A percentile compares a stretch with the other conserved stretches of the same genome.
These are phyloP conservation scores for Eugnorisma glareosa DNA, from an alignment of 2,888 invertebrate species.

Conservation along the genomic window DNA sequence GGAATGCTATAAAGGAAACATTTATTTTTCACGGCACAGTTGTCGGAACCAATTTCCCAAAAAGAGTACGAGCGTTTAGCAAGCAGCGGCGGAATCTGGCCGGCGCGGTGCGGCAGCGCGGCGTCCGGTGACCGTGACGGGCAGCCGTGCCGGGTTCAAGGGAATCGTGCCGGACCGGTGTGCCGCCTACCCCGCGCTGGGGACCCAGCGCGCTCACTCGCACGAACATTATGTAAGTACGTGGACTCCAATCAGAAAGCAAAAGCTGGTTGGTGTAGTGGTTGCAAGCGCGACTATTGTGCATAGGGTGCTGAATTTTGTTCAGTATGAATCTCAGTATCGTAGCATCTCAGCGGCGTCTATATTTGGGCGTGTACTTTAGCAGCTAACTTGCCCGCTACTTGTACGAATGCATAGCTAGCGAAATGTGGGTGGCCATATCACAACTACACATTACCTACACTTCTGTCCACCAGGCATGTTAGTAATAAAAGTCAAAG, in stretches of 20 bases:
- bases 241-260: not conserved
- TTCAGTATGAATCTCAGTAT: not conserved
- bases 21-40: slow-evolving; percentile 50
- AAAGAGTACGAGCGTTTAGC: slow-evolving; percentile 58
- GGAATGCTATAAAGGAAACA: slow-evolving; percentile 68
- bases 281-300: not conserved
- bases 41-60: slow-evolving; percentile 61
- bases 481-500: not conserved
- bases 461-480: not conserved
- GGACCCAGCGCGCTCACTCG: not conserved
- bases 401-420: not conserved
- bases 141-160: slow-evolving; percentile 61
- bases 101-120: too few relatives aligned
- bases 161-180: slow-evolving; percentile 57
- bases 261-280: not conserved
- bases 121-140: slow-evolving; percentile 65
- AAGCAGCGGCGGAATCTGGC: slow-evolving; percentile 64
- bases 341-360: not conserved
- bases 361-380: not conserved
- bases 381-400: not conserved
- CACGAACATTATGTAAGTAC: not conserved
- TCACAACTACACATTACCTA: not conserved
- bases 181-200: slow-evolving; percentile 15
- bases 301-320: not conserved
- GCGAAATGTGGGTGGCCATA: not conserved